Conservation (phyloP, 2,888 invertebrate genomes). For the Tubiluchus corallicola region DNA sequence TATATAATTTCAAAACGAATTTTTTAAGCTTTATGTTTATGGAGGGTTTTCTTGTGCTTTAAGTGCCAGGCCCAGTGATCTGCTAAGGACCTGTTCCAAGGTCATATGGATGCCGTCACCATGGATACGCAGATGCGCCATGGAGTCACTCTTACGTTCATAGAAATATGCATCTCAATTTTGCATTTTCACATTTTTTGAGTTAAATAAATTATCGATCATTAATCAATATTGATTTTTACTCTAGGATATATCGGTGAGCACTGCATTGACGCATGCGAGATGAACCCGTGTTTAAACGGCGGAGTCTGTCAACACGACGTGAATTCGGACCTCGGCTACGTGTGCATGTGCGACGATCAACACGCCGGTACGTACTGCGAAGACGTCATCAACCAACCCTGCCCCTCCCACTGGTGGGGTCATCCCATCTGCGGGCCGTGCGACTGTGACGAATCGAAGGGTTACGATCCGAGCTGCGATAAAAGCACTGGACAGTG, state of each 20-base stretch:
- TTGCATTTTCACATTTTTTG: background rate
- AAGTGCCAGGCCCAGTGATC: too few species aligned
- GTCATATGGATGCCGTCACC: too few species aligned
- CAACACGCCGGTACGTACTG: slow-evolving; percentile 39
- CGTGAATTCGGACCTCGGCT: slow-evolving; percentile 38
- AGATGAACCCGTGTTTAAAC: slow-evolving; percentile 54
- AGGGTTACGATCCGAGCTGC: slow-evolving; percentile 77
- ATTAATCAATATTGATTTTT: slow-evolving; percentile 9
- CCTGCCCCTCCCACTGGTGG: slow-evolving; percentile 89
- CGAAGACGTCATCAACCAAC: slow-evolving; percentile 27
- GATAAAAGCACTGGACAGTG: slow-evolving; percentile 70
- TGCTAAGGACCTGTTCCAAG: too few species aligned
- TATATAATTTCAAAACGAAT: too few species aligned
- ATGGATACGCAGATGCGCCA: too few species aligned
- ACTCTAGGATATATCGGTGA: slow-evolving; percentile 29
- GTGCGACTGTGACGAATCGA: slow-evolving; percentile 60
- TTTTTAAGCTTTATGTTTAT: too few species aligned
- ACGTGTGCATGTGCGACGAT: slow-evolving; percentile 59
- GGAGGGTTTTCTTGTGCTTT: too few species aligned
- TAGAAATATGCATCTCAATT: background rate
- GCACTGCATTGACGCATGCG: slow-evolving; percentile 58
- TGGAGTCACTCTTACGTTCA: background rate
- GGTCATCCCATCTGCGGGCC: slow-evolving; percentile 82
- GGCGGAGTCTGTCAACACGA: slow-evolving; percentile 49
- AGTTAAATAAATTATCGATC: too few species aligned